Conservation (phyloP, 2,797 vertebrate genomes). For the Rhinichthys osculus region DNA sequence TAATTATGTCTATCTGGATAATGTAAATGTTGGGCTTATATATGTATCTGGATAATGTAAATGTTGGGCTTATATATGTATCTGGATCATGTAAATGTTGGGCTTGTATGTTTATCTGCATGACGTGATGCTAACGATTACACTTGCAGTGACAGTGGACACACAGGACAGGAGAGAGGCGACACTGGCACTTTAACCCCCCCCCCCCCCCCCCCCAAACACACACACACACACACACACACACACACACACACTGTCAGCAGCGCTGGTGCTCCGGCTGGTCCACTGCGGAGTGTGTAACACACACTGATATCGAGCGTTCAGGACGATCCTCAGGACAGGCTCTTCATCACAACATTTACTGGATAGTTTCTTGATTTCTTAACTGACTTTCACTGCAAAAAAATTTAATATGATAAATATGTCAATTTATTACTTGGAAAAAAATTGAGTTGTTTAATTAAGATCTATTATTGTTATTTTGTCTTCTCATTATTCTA, state of each 20-base stretch:
- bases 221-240: not conserved
- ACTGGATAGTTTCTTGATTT: not conserved
- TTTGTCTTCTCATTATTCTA: not conserved
- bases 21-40: no score
- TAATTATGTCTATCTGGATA: no score
- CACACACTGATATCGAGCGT: no score
- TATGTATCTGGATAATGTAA: no score
- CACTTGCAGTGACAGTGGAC: not conserved
- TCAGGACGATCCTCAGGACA: no score
- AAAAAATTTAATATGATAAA: not conserved
- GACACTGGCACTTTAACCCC: not conserved
- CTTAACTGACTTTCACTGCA: not conserved
- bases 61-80: no score
- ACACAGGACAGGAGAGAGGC: constrained; percentile 14
- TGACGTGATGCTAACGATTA: no score
- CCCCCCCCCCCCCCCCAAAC: not conserved
- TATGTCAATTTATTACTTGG: not conserved
- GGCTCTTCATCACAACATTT: no score
- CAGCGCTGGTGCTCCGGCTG: constrained; percentile 7
- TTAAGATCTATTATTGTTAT: not conserved
- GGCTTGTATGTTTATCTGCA: no score
- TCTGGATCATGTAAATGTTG: no score
- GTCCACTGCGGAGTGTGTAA: no score
- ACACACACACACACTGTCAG: not conserved
- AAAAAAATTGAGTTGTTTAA: not conserved